Evolutionary conservation across 2,113 vertebrate species (phyloP).

Genomic region (Gallinago undulata): DNA sequence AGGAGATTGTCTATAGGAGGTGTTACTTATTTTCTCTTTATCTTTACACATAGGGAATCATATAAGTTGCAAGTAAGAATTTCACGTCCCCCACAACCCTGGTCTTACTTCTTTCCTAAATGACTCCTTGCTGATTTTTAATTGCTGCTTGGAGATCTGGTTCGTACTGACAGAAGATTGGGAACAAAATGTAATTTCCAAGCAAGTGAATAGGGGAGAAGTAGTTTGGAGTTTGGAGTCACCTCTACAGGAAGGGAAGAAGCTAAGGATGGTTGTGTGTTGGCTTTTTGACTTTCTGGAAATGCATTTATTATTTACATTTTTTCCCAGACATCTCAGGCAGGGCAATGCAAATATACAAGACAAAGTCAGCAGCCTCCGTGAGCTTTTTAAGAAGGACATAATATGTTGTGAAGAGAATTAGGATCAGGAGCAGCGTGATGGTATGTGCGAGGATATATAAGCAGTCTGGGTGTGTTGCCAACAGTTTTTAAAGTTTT

Average conservation of each 20-base stretch:
- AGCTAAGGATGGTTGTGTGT: rapidly evolving
- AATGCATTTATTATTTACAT: not conserved
- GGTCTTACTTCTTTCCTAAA: not conserved
- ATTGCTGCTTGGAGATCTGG: not conserved
- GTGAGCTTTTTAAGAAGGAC: not conserved
- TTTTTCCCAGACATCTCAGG: not conserved
- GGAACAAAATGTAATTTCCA: not conserved
- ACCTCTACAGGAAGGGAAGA: not conserved
- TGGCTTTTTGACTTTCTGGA: not conserved
- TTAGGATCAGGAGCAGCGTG: not conserved
- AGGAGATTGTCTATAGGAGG: not conserved
- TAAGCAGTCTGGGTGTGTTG: not conserved
- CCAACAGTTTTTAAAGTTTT: not conserved
- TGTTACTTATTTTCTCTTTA: not conserved
- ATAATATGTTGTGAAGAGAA: not conserved
- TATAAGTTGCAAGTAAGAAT: not conserved
- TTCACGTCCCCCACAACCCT: not conserved
- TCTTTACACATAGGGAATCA: not conserved
- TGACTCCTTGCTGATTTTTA: not conserved
- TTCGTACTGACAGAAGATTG: not conserved
- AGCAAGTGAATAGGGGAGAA: not conserved
- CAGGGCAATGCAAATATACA: not conserved
- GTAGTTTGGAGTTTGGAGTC: not conserved
- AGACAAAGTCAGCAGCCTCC: not conserved
- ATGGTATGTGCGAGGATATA: not conserved